These are phyloP conservation scores for Pteropus rufus DNA, from an alignment of 2,797 vertebrate genomes.

Conservation along the genomic window DNA sequence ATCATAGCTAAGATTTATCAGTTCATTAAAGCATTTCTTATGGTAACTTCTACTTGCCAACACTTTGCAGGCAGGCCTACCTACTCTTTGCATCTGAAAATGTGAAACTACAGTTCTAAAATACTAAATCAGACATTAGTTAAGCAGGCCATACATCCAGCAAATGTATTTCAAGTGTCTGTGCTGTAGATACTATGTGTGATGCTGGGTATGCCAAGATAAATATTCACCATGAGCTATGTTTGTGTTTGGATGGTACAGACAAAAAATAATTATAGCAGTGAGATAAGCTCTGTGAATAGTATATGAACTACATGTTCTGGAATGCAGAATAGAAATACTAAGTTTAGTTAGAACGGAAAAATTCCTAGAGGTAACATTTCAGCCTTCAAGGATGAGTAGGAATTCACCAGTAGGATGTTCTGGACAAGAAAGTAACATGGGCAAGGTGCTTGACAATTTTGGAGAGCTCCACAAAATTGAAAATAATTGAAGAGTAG, in stretches of 20 bases:
- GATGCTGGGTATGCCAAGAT: background rate
- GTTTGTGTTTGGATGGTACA: background rate
- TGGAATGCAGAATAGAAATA: constrained; percentile 5
- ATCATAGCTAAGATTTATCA: background rate
- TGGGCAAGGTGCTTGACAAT: background rate
- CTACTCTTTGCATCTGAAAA: background rate
- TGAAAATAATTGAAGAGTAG: background rate
- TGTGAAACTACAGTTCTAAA: background rate
- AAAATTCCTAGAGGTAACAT: background rate
- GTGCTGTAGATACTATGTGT: background rate
- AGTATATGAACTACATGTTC: background rate
- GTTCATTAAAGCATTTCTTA: background rate
- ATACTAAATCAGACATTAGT: background rate
- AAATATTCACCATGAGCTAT: background rate
- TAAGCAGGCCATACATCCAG: background rate
- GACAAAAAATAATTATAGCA: constrained; percentile 17
- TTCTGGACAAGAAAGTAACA: background rate
- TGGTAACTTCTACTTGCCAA: background rate
- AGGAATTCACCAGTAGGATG: background rate
- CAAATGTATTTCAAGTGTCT: background rate
- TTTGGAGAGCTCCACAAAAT: background rate
- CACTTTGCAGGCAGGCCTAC: background rate
- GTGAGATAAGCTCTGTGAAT: constrained; percentile 5
- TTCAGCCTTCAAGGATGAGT: background rate
- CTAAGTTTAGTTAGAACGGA: background rate